phyloP scores from a whole-genome alignment of 1,140 invertebrate species.

The Monomorium pharaonis region DNA sequence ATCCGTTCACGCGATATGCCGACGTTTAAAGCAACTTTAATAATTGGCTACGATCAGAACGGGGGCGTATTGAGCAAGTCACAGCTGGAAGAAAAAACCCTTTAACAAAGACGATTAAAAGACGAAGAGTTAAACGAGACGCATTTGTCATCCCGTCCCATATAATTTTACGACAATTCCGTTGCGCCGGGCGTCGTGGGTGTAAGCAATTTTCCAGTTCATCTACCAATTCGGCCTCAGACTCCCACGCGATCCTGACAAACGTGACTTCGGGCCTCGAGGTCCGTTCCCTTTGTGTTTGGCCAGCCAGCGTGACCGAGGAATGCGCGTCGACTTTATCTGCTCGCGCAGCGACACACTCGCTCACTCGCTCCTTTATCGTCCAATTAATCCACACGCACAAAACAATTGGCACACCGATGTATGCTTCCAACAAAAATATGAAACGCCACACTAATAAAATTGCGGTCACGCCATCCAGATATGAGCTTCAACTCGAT shows the following conservation, averaged over 20 bases:
- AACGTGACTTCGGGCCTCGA: constrained; percentile 71
- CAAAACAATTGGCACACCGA: constrained; percentile 46
- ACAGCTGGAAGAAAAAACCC: neutral
- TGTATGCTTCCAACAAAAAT: constrained; percentile 4
- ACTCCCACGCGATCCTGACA: constrained; percentile 69
- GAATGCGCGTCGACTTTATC: constrained; percentile 67
- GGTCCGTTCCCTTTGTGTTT: constrained; percentile 71
- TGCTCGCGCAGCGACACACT: constrained; percentile 65
- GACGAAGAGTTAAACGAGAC: constrained; percentile 39
- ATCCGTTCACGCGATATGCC: neutral
- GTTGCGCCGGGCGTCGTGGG: constrained; percentile 59
- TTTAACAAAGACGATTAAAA: constrained; percentile 40
- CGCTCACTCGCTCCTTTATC: constrained; percentile 54
- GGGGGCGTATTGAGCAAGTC: neutral
- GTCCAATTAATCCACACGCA: constrained; percentile 66
- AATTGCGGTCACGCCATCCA: constrained; percentile 19
- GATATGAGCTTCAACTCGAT: constrained; percentile 1
- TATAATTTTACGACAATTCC: constrained; percentile 66
- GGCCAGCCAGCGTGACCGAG: constrained; percentile 71
- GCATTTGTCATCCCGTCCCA: constrained; percentile 46
- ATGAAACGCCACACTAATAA: constrained; percentile 39
- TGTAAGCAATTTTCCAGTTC: constrained; percentile 75
- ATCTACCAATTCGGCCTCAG: constrained; percentile 71
- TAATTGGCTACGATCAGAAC: neutral
- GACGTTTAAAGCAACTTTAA: neutral